Conservation (phyloP, 2,888 invertebrate genomes). For the Chrysina gloriosa region DNA sequence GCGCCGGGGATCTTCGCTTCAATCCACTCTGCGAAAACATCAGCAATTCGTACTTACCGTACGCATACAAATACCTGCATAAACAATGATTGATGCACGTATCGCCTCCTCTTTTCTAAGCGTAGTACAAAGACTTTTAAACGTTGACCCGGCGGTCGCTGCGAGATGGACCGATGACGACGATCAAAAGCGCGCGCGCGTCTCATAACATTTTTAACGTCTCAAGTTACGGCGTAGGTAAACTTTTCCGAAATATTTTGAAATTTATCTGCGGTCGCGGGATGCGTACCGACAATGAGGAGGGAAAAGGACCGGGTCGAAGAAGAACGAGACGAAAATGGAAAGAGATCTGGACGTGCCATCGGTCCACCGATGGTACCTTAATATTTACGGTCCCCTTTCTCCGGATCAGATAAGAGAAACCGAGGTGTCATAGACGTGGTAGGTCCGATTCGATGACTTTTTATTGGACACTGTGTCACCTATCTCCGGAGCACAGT, state of each 20-base stretch:
- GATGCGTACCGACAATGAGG: not conserved
- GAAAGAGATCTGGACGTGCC: slow-evolving; percentile 12
- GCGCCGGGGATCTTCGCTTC: too few relatives aligned
- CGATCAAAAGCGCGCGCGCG: not conserved
- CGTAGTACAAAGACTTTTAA: too few relatives aligned
- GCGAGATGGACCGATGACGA: too few relatives aligned
- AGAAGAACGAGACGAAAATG: not conserved
- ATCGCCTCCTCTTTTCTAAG: too few relatives aligned
- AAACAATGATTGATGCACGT: too few relatives aligned
- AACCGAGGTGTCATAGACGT: slow-evolving; percentile 45
- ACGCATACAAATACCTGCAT: too few relatives aligned
- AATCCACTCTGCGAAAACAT: too few relatives aligned
- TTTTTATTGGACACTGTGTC: slow-evolving; percentile 47
- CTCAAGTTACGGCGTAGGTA: slow-evolving; percentile 31
- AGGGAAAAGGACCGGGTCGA: not conserved
- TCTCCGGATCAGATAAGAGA: slow-evolving; percentile 46
- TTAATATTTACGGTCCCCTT: slow-evolving; percentile 47
- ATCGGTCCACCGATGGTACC: slow-evolving; percentile 1
- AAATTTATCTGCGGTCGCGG: not conserved
- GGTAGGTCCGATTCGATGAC: slow-evolving; percentile 46
- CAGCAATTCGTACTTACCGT: too few relatives aligned
- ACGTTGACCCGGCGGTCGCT: too few relatives aligned
- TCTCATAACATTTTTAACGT: slow-evolving; percentile 36
- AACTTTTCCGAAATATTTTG: slow-evolving; percentile 17
- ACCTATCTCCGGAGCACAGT: slow-evolving; percentile 36